These are phyloP conservation scores for Plemyria rubiginata DNA, from an alignment of 2,888 invertebrate species.

Conservation along the genomic window DNA sequence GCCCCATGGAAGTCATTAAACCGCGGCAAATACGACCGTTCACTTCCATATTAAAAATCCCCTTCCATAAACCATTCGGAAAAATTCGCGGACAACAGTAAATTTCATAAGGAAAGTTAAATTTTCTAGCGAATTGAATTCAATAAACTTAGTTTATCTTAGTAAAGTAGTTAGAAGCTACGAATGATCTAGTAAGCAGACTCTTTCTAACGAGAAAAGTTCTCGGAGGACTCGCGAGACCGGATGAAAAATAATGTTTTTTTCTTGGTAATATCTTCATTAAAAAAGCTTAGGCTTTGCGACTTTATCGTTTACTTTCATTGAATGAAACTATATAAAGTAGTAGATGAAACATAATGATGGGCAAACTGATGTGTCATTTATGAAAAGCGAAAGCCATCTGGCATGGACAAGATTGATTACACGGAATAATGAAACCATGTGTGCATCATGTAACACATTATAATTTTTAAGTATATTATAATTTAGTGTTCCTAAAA, in stretches of 20 bases:
- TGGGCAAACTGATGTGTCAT: neutral
- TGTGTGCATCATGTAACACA: too few species aligned
- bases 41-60: conserved; percentile 28
- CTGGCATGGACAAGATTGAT: conserved; percentile 15
- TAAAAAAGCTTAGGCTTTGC: conserved; percentile 22
- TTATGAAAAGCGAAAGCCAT: conserved; percentile 15
- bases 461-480: too few species aligned
- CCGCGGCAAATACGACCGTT: conserved; percentile 32
- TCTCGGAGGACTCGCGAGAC: conserved; percentile 46
- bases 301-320: conserved; percentile 16
- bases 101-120: neutral
- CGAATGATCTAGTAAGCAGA: conserved; percentile 51
- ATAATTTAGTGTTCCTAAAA: too few species aligned
- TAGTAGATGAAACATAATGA: neutral
- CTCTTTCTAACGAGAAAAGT: conserved; percentile 66
- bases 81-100: conserved; percentile 3
- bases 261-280: conserved; percentile 20
- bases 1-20: conserved; percentile 40
- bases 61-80: neutral
- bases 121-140: conserved; percentile 1
- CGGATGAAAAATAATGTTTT: conserved; percentile 40
- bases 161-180: conserved; percentile 40
- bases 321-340: conserved; percentile 1
- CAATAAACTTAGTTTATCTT: conserved; percentile 13
- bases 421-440: neutral